Evolutionary conservation across 2,797 vertebrate species (phyloP), one percentile per base, ranked within the genome.

Genomic region (Nannoperca australis): DNA sequence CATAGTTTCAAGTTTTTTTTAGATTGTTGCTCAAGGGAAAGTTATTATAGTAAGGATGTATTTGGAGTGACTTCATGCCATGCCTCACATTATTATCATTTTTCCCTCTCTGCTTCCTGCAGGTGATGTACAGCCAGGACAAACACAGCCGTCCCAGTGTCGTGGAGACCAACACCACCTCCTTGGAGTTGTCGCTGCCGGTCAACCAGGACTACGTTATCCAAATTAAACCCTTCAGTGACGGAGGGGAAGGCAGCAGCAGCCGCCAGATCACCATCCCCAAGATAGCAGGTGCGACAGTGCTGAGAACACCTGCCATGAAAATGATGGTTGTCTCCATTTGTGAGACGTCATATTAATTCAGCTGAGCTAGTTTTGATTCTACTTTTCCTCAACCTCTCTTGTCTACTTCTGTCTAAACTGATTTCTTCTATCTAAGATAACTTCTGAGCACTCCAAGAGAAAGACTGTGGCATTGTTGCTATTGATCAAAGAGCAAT

Each of bases 111-210:
- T 20, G 59, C 61, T 76, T 60, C 56, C 78, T 77, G 53, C 86
- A 99, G 98, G 98, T 99, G 81, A 89, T 97, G 89, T 99, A 98
- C 93, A 95, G 96, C 87, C 97, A 97, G 95, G 97, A 95, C 95
- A 95, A 95, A 85, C 96, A 98, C 87, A 95, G 96, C 86, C 96
- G 90, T 34, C 95, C 96, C 0, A 97, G 96, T 0, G 94, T 99
- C 63, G 97, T 99, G 54, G 96, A 99, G 91, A 99, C 98, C 2
- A 99, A 98, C 24, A 96, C 90, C 85, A 99, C 97, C n/a, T 98
- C 97, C 0, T 95, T 99, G 90, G 98, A 99, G 94, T 93, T 99
- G 70, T 96, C 97, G 0, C 89, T 99, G 88, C 98, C 98, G 0
- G 93, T 96, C 30, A 95, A 99, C 12, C 96, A 98, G 91, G 98